Base-by-base conservation (phyloP, 2,888 invertebrate species). In the Drosophila affinis region DNA sequence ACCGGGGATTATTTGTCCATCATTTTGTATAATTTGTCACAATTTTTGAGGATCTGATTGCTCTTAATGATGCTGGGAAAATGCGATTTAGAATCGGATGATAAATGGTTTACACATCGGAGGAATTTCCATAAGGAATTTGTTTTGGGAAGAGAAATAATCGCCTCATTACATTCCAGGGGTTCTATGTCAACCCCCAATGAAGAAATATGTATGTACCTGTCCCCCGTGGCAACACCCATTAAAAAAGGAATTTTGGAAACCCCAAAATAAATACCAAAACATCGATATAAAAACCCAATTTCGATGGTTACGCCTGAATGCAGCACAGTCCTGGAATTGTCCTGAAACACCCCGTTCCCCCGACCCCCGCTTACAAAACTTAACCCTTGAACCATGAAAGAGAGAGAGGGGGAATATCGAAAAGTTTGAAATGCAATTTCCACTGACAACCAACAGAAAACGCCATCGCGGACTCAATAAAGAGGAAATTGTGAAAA, bases 201-300 rank as follows among this genome's bases (percentile, higher is more conserved):
- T 64, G 3, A 5, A 58, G 48, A n/a, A 54, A 9, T 24, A 32
- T 32, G 4, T 24, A 32, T 32, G 4, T 17, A 10, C 54, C 54
- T 45, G 39, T 39, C 39, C 14, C 14, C 14, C 39, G 14, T 54
- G 53, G 64, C 51, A 71, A 57, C 69, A 57, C 44, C 6, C 68
- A 77, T 79, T 79, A 54, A 79, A 39, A 84, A 75, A 79, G 75
- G 65, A 69, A 70, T 55, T 58, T 44, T 29, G 60, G 68, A 71
- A 69, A 51, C 55, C 46, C 49, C 55, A 46, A 62, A 45, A 39
- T 18, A 75, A 81, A 81, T 81, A 52, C 65, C 72, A 67, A 70
- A 79, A 44, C 52, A 67, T 51, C 21, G 62, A 29, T 7, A 52
- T 44, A 18, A 14, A 62, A 60, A 57, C 39, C 52, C 62, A 29